A percentile compares a stretch with the other conserved stretches of the same genome.
phyloP scores from a whole-genome alignment of 2,888 invertebrate genomes.

The Ptychoptera albimana region DNA sequence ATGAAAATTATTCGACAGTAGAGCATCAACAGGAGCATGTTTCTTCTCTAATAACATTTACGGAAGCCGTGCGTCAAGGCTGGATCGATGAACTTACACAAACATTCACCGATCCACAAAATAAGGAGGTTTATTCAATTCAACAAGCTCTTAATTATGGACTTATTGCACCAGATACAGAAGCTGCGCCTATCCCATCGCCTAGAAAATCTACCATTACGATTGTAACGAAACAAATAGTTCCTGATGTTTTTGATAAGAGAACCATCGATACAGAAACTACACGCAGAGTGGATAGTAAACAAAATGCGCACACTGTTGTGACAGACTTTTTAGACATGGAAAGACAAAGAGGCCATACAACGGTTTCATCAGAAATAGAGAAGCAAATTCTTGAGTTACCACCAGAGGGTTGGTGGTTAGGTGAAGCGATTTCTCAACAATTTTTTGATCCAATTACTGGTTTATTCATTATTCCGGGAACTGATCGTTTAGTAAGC shows the following conservation, averaged over 20 bases:
- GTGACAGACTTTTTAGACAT: constrained; percentile 31
- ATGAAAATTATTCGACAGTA: constrained; percentile 9
- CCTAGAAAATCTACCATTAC: constrained; percentile 39
- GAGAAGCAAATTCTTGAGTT: constrained; percentile 61
- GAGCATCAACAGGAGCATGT: constrained; percentile 15
- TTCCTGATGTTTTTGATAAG: constrained; percentile 14
- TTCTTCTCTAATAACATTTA: constrained; percentile 49
- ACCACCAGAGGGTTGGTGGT: constrained; percentile 68
- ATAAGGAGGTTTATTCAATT: constrained; percentile 54
- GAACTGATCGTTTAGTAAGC: constrained; percentile 67
- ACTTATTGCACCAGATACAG: constrained; percentile 43
- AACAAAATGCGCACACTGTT: constrained; percentile 28
- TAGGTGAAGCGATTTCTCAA: constrained; percentile 68
- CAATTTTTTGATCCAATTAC: constrained; percentile 66
- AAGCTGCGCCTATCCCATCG: constrained; percentile 32
- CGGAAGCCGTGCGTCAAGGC: constrained; percentile 61
- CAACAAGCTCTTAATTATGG: constrained; percentile 64
- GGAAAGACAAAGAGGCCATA: constrained; percentile 27
- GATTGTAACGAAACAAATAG: constrained; percentile 38
- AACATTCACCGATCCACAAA: constrained; percentile 60
- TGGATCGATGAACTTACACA: constrained; percentile 65
- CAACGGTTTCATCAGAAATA: constrained; percentile 18
- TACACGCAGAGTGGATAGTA: constrained; percentile 12
- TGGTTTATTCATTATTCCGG: constrained; percentile 74
- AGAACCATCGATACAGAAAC: constrained; percentile 15